These are phyloP conservation scores for Sorex maritimensis DNA, from an alignment of 2,797 vertebrate genomes.

Conservation along the genomic window DNA sequence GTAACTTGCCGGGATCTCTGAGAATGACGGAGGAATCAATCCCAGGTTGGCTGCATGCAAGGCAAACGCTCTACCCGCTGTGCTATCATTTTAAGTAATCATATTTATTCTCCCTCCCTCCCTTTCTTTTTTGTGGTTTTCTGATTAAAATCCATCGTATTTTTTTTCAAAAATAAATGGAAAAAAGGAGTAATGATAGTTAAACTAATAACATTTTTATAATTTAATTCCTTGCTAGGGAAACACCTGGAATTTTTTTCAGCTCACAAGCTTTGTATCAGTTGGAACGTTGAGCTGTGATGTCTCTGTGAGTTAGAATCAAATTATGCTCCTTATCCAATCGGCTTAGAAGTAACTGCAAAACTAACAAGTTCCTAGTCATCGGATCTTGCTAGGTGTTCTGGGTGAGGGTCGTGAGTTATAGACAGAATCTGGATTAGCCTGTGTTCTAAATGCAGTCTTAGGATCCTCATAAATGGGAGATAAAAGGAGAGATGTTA, in stretches of 20 bases:
- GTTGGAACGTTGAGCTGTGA: neutral
- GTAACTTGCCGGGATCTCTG: too few relatives aligned
- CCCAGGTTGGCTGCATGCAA: too few relatives aligned
- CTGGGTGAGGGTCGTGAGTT: neutral
- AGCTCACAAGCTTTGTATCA: neutral
- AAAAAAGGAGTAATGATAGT: too few relatives aligned
- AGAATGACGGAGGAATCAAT: too few relatives aligned
- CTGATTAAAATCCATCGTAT: too few relatives aligned
- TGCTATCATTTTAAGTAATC: too few relatives aligned
- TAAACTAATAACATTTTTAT: too few relatives aligned
- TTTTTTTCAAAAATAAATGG: too few relatives aligned
- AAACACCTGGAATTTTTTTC: neutral
- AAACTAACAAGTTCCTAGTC: neutral
- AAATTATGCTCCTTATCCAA: neutral
- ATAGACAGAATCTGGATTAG: neutral
- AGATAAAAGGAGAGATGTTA: too few relatives aligned
- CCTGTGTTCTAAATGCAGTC: neutral
- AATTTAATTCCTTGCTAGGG: too few relatives aligned
- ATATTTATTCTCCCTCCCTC: neutral
- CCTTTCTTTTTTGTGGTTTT: too few relatives aligned
- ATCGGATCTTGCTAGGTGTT: neutral
- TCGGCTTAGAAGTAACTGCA: neutral
- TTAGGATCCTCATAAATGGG: neutral
- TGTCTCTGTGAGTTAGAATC: neutral
- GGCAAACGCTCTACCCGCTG: too few relatives aligned